phyloP scores from a whole-genome alignment of 2,888 invertebrate genomes.

The Diploptera punctata region DNA sequence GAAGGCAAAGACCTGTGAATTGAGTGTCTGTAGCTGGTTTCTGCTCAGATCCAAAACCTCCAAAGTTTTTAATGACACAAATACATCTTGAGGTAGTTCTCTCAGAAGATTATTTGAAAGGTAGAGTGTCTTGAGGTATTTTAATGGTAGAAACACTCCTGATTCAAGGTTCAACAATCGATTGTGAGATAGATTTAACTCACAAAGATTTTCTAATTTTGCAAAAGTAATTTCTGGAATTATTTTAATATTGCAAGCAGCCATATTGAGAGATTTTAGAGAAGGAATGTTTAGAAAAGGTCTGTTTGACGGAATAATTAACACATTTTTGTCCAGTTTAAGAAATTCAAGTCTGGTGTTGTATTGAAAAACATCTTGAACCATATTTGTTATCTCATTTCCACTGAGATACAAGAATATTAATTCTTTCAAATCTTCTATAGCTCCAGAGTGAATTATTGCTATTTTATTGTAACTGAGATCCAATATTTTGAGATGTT shows the following conservation, averaged over 20 bases:
- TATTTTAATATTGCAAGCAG: slow-evolving; percentile 9
- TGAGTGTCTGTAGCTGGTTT: slow-evolving; percentile 25
- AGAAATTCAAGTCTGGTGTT: slow-evolving; percentile 31
- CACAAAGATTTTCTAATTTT: slow-evolving; percentile 1
- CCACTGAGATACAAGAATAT: slow-evolving; percentile 33
- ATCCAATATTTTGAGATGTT: slow-evolving; percentile 12
- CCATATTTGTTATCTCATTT: slow-evolving; percentile 24
- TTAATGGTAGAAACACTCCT: not conserved
- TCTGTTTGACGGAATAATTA: not conserved
- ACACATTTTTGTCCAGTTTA: slow-evolving; percentile 25
- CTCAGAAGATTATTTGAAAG: slow-evolving; percentile 7
- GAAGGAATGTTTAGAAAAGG: slow-evolving; percentile 12
- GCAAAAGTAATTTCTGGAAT: slow-evolving; percentile 21
- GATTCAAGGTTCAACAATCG: not conserved
- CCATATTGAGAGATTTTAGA: slow-evolving; percentile 16
- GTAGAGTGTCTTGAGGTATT: not conserved
- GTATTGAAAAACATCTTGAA: slow-evolving; percentile 24
- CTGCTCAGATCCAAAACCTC: slow-evolving; percentile 28
- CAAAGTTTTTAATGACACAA: slow-evolving; percentile 22
- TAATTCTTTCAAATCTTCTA: slow-evolving; percentile 1
- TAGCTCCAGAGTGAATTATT: slow-evolving; percentile 11
- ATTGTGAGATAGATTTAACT: slow-evolving; percentile 23
- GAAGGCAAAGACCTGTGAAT: slow-evolving; percentile 19
- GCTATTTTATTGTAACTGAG: slow-evolving; percentile 29
- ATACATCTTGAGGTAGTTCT: not conserved